phyloP scores from a whole-genome alignment of 35 echinoderm and acorn worm genomes.

The Acanthaster planci region DNA sequence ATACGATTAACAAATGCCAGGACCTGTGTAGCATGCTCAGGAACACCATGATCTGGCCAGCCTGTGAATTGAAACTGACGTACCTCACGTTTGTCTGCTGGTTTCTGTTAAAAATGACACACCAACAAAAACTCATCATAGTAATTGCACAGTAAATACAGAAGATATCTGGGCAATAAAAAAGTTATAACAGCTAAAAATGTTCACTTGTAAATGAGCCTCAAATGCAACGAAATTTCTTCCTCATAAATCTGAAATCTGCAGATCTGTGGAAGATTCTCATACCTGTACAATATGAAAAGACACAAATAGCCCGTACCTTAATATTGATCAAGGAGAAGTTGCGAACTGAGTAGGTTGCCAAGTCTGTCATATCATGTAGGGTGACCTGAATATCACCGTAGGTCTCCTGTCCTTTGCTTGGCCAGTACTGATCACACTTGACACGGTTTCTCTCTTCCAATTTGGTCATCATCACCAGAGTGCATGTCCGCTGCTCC shows the following conservation, averaged over 20 bases:
- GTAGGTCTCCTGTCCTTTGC: slow-evolving; percentile 80
- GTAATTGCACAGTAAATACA: not conserved
- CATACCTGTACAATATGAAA: too few species aligned
- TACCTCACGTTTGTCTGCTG: slow-evolving; percentile 88
- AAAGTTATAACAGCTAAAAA: too few species aligned
- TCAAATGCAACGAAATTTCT: too few species aligned
- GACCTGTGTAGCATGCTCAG: slow-evolving; percentile 85
- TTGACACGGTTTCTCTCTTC: slow-evolving; percentile 98
- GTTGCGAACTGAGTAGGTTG: slow-evolving; percentile 86
- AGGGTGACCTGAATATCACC: slow-evolving; percentile 87
- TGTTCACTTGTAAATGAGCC: too few species aligned
- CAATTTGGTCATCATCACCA: slow-evolving; percentile 99
- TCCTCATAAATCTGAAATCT: too few species aligned
- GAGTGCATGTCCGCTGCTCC: slow-evolving; percentile 89
- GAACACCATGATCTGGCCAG: slow-evolving; percentile 97
- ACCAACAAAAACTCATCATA: not conserved
- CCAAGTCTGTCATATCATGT: slow-evolving; percentile 87
- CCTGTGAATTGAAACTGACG: slow-evolving; percentile 99
- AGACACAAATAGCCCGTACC: slow-evolving; percentile 35
- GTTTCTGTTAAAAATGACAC: not conserved
- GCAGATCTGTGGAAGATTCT: too few species aligned
- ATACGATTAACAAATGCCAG: slow-evolving; percentile 91
- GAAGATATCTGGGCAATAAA: too few species aligned
- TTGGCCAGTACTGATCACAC: slow-evolving; percentile 99
- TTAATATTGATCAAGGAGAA: slow-evolving; percentile 90